Evolutionary conservation across 2,888 invertebrate species (phyloP), one percentile per base, ranked within the genome.

Genomic region (Dryobota labecula): DNA sequence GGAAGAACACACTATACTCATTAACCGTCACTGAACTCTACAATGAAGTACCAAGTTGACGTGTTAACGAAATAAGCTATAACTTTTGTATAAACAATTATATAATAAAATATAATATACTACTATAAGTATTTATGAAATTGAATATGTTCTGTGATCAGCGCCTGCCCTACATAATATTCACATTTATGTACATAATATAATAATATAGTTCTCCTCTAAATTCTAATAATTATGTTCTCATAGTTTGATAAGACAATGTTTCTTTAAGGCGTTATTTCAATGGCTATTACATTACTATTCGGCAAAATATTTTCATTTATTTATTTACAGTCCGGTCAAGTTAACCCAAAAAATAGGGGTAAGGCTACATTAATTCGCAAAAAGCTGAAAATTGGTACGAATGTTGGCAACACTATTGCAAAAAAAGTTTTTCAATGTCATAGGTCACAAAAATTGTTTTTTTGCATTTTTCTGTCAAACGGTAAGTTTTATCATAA

Each of bases 71-170:
- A 69, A 66, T 33, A 47, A 67, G 61, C 75, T 73, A 67, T 76
- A 79, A 72, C 79, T 41, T 57, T 73, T 83, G 72, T 78, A 73
- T 70, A 76, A 76, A 71, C 67, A 70, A 70, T 47, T 62, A 58
- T 76, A 47, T 76, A 69, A 64, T 76, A 79, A 78, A 73, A 75
- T 79, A 79, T 71, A 75, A 71, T 71, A 71, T 66, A 72, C 58
- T 36, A 76, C 36, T 65, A 51, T 75, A 63, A 60, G 61, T 79
- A 70, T 58, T 45, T 36, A 51, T 64, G 63, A 54, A n/a, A 65
- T 65, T 61, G 47, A 70, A 63, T 56, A 70, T 73, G 45, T 66
- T 13, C 20, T 24, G 47, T 68, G 43, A 66, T 45, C 56, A 57
- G n/a, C 58, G 41, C 64, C 33, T 9, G 36, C 41, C 47, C 43